Percentiles rank a stretch among this genome's conserved stretches.
phyloP scores from a whole-genome alignment of 2,888 invertebrate species.

The Rotaria socialis region DNA sequence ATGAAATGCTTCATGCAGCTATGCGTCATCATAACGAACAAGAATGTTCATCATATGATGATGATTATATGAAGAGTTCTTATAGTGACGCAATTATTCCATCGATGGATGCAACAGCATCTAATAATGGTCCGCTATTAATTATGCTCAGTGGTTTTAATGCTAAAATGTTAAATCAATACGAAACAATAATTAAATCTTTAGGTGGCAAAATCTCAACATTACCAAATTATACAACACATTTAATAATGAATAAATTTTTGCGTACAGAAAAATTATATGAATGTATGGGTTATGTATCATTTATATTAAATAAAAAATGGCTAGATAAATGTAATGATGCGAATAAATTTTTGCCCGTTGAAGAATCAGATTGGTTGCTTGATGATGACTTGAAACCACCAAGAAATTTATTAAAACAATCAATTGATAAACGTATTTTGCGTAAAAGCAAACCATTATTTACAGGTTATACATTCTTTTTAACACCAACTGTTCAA shows the following conservation, averaged over 20 bases:
- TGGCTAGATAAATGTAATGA: conserved; percentile 34
- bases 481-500: conserved; percentile 19
- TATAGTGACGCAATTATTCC: background rate
- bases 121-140: conserved; percentile 12
- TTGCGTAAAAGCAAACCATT: background rate
- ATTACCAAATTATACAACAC: conserved; percentile 27
- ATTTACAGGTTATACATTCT: conserved; percentile 30
- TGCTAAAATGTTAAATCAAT: background rate
- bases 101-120: background rate
- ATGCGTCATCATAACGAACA: conserved; percentile 12
- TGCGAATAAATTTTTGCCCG: background rate
- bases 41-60: background rate
- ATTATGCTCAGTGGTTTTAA: conserved; percentile 27
- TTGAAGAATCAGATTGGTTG: background rate
- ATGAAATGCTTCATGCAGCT: conserved; percentile 49
- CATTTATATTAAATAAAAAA: conserved; percentile 30
- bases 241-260: conserved; percentile 36
- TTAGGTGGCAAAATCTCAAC: conserved; percentile 3
- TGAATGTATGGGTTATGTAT: conserved; percentile 32
- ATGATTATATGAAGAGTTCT: background rate
- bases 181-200: conserved; percentile 8
- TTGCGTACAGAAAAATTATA: conserved; percentile 33
- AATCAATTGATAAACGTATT: background rate
- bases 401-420: background rate
- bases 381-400: conserved; percentile 16